Base-by-base conservation (phyloP, 92 coral and sea anemone genomes). In the Porites evermanni region DNA sequence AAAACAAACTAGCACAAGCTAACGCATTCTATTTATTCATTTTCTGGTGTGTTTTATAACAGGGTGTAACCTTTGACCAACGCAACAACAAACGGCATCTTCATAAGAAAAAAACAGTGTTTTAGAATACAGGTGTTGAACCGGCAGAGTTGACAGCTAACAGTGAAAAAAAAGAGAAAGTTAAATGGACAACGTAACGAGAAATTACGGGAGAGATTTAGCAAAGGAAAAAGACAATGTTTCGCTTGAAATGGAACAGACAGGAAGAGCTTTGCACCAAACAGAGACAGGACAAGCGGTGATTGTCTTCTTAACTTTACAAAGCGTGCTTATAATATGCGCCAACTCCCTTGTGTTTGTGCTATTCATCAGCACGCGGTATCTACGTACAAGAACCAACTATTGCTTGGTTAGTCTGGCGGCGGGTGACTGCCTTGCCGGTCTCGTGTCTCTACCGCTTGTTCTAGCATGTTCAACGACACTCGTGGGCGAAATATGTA, bases 321-420 rank as follows among this genome's bases (percentile, higher is more conserved):
- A 92, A 70, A 84, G 89, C 14, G 47, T 79, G 21, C 70, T 88
- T 26, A 94, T 94, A 53, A 69, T 94, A 63, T 50, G 82, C 51
- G 93, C 95, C 17, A 94, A 94, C 69, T 75, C 91, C 1, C 79
- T 90, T 2, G 98, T 92, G 52, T 93, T 90, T 53, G 77, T 79
- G 14, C 85, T 94, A 60, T 82, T 94, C 61, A 67, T 76, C 14
- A 87, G 44, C 77, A 67, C 81, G 59, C 75, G 87, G 52, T 81
- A 91, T 52, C 84, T 94, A n/a, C 87, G 96, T 29, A 91, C 94
- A 50, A 78, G 91, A 86, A 87, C 94, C 65, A 94, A 94, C 87
- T 94, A 90, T 88, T 92, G 95, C 60, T 88, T 94, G 18, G 91
- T 92, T 7, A 94, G 98, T 79, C 91, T 94, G 54, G 95, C 98